Conservation (phyloP, 2,113 vertebrate genomes). For the Dromas ardeola region DNA sequence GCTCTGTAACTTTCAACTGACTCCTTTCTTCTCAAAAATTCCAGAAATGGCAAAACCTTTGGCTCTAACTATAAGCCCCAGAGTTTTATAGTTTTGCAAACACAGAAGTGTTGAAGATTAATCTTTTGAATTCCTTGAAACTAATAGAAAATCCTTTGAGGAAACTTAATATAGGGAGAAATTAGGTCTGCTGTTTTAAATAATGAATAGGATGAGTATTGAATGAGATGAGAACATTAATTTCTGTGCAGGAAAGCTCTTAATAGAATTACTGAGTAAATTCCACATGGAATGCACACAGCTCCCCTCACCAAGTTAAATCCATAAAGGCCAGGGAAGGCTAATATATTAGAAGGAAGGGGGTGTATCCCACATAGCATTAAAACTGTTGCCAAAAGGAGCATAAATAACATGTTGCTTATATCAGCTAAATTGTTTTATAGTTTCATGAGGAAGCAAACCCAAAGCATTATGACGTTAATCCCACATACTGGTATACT, state of each 20-base stretch:
- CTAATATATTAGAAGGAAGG: neutral
- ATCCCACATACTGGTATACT: neutral
- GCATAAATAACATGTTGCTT: slow-evolving; percentile 3
- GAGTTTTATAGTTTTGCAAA: neutral
- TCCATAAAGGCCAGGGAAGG: neutral
- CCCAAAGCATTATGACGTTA: slow-evolving; percentile 8
- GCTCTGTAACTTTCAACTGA: neutral
- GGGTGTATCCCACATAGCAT: neutral
- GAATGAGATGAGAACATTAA: slow-evolving; percentile 60
- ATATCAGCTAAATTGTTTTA: slow-evolving; percentile 11
- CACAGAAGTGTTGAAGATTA: neutral
- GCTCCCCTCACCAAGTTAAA: neutral
- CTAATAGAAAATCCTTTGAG: slow-evolving; percentile 42
- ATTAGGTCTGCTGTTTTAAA: slow-evolving; percentile 28
- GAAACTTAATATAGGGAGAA: slow-evolving; percentile 4
- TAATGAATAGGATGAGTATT: slow-evolving; percentile 29
- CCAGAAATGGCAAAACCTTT: neutral
- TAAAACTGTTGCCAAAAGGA: neutral
- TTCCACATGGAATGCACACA: neutral
- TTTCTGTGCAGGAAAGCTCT: slow-evolving; percentile 28
- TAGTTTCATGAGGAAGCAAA: slow-evolving; percentile 34
- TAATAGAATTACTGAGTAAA: slow-evolving; percentile 63
- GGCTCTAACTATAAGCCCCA: neutral
- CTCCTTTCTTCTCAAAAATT: neutral
- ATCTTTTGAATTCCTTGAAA: slow-evolving; percentile 41